Conservation (phyloP, 1,140 invertebrate genomes). For the Aphis craccivora region DNA sequence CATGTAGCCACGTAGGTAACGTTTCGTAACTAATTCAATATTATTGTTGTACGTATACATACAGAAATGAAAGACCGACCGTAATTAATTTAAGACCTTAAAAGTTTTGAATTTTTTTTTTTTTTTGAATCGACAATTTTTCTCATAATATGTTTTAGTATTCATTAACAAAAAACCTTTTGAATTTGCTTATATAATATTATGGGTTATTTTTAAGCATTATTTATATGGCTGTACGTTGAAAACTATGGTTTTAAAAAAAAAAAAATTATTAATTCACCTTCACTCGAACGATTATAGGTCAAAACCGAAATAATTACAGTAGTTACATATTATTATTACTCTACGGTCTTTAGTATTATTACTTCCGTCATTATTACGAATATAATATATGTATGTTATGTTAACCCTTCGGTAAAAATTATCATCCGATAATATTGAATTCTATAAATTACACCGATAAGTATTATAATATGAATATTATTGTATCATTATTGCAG, state of each 20-base stretch:
- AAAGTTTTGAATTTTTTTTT: background rate
- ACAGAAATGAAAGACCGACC: background rate
- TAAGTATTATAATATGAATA: background rate
- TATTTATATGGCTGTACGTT: no score
- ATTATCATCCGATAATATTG: background rate
- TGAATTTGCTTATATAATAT: no score
- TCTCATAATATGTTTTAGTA: no score
- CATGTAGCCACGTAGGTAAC: background rate
- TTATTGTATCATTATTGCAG: background rate
- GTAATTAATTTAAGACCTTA: background rate
- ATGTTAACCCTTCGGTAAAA: background rate
- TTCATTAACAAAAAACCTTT: background rate
- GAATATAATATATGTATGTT: background rate
- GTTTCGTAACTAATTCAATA: background rate
- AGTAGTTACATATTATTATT: background rate
- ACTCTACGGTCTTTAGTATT: background rate
- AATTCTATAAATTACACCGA: background rate
- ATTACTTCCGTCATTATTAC: no score
- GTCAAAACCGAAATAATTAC: background rate
- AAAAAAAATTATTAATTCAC: background rate
- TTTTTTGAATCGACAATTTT: background rate
- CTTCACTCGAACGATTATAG: background rate
- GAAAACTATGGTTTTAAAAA: background rate
- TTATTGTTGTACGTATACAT: background rate
- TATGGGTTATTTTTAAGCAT: no score